Conservation (phyloP, 2,113 vertebrate genomes). For the Tachysurus vachellii region DNA sequence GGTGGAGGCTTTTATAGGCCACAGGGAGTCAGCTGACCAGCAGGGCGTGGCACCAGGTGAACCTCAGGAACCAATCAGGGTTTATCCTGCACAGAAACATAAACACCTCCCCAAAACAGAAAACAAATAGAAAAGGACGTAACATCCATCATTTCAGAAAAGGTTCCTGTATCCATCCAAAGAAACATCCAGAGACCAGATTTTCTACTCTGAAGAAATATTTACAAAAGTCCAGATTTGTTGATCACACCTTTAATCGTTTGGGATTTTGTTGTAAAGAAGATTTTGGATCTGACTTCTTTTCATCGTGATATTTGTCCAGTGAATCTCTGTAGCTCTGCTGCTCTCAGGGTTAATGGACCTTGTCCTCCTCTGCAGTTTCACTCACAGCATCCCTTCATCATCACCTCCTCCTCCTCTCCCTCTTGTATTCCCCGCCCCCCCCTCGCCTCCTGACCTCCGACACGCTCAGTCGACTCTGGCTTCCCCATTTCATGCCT, state of each 20-base stretch:
- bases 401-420: conserved; percentile 48
- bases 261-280: not conserved
- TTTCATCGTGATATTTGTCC: conserved; percentile 10
- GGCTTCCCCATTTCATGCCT: conserved; percentile 37
- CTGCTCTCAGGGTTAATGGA: conserved; percentile 65
- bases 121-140: too few relatives aligned
- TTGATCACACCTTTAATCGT: not conserved
- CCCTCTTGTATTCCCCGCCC: conserved; percentile 38
- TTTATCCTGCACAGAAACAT: too few relatives aligned
- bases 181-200: not conserved
- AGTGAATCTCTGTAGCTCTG: conserved; percentile 50
- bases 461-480: conserved; percentile 33
- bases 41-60: too few relatives aligned
- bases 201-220: not conserved
- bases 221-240: too few relatives aligned
- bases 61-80: too few relatives aligned
- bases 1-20: too few relatives aligned
- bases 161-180: too few relatives aligned
- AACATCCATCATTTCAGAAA: not conserved
- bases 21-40: too few relatives aligned
- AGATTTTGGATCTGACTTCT: too few relatives aligned
- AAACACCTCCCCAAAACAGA: too few relatives aligned
- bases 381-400: conserved; percentile 37
- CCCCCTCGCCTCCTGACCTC: conserved; percentile 35
- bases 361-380: conserved; percentile 59